Evolutionary conservation across 1,140 invertebrate genomes (phyloP).

Genomic region (Trachymyrmex septentrionalis): DNA sequence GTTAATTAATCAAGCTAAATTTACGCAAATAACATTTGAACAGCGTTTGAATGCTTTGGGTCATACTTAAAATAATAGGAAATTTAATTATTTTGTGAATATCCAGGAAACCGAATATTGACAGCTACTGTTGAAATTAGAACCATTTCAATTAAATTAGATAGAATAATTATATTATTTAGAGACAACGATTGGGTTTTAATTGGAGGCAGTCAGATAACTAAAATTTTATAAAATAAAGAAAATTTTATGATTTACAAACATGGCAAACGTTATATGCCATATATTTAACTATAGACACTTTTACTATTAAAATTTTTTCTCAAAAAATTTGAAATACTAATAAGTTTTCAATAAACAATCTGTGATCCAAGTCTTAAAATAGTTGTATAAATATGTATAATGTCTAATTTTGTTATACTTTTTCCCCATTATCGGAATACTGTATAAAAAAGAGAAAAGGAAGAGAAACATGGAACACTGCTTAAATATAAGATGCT

Average conservation of each 20-base stretch:
- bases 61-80: background rate
- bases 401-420: background rate
- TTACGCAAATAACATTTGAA: background rate
- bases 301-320: background rate
- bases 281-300: background rate
- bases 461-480: background rate
- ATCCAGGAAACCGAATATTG: background rate
- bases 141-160: background rate
- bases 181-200: background rate
- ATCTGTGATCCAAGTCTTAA: background rate
- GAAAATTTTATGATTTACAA: background rate
- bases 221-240: constrained; percentile 8
- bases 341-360: background rate
- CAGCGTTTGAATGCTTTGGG: background rate
- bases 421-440: background rate
- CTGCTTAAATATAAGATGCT: background rate
- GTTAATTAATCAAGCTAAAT: background rate
- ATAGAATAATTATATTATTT: background rate
- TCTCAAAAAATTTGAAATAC: background rate
- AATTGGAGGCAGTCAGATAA: background rate
- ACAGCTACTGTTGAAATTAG: background rate
- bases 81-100: background rate
- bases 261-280: background rate
- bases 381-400: background rate
- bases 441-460: background rate